These are phyloP conservation scores for Presbytis comata DNA, from an alignment of 2,797 vertebrate genomes.

Conservation along the genomic window DNA sequence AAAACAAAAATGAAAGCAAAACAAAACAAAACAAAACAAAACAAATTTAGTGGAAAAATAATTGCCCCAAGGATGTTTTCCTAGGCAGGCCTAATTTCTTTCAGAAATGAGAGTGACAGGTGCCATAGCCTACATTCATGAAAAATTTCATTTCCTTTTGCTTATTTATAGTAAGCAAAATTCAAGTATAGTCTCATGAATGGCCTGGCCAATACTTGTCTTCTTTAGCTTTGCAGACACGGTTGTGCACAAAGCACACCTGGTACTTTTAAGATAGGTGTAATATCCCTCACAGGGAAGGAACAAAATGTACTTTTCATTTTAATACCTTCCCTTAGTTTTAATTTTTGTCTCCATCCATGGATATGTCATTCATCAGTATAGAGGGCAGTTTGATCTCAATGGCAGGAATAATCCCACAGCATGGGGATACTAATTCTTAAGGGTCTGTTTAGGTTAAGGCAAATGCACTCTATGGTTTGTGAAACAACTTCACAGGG, in stretches of 20 bases:
- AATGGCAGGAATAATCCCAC: background rate
- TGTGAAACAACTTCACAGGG: background rate
- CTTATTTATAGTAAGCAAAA: slow-evolving; percentile 14
- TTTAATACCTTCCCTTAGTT: background rate
- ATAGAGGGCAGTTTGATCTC: background rate
- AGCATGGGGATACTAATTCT: background rate
- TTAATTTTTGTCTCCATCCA: background rate
- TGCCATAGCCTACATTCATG: background rate
- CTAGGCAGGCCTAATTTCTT: background rate
- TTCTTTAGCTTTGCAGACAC: background rate
- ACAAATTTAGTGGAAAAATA: background rate
- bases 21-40: too few species aligned
- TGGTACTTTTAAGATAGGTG: background rate
- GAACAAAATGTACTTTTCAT: background rate
- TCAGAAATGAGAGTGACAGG: background rate
- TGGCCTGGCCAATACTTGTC: background rate
- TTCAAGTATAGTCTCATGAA: background rate
- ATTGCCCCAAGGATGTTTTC: background rate
- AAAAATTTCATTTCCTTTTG: slow-evolving; percentile 5
- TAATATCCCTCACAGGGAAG: background rate
- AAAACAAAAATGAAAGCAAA: too few species aligned
- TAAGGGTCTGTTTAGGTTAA: background rate
- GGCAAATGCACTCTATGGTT: background rate
- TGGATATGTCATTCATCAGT: background rate
- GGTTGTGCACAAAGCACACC: background rate